Conservation (phyloP, 2,888 invertebrate species). For the Drosophila borborema region DNA sequence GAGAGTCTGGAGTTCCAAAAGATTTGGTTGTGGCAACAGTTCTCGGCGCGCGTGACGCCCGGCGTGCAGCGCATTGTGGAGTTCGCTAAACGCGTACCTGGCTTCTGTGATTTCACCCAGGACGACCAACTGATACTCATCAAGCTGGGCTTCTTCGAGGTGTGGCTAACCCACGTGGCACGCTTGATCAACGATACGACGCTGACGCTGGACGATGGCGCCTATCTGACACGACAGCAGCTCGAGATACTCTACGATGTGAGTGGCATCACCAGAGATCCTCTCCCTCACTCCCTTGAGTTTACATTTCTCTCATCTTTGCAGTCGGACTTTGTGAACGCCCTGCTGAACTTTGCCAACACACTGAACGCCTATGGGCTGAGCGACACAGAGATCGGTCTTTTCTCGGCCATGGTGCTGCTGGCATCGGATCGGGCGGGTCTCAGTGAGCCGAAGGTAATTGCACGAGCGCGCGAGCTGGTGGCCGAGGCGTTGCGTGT, state of each 20-base stretch:
- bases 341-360: slow-evolving; percentile 93
- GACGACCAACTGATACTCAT: slow-evolving; percentile 98
- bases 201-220: slow-evolving; percentile 96
- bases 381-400: slow-evolving; percentile 95
- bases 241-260: slow-evolving; percentile 95
- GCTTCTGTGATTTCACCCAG: slow-evolving; percentile 95
- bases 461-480: slow-evolving; percentile 92
- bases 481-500: slow-evolving; percentile 94
- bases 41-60: slow-evolving; percentile 94
- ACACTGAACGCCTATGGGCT: slow-evolving; percentile 91
- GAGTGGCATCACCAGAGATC: slow-evolving; percentile 83
- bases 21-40: slow-evolving; percentile 94
- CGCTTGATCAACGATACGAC: slow-evolving; percentile 91
- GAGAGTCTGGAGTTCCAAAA: slow-evolving; percentile 90
- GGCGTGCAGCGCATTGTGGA: slow-evolving; percentile 97
- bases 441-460: slow-evolving; percentile 91
- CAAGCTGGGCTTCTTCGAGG: slow-evolving; percentile 98
- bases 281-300: neutral
- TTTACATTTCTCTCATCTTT: slow-evolving; percentile 56
- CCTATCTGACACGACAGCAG: slow-evolving; percentile 92
- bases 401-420: slow-evolving; percentile 94
- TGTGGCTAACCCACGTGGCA: slow-evolving; percentile 95
- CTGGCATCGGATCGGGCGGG: slow-evolving; percentile 92
- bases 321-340: slow-evolving; percentile 93
- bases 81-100: slow-evolving; percentile 97